Evolutionary conservation across 2,797 vertebrate species (phyloP), one percentile per base, ranked within the genome.

Genomic region (Orientallactaga sibirica): DNA sequence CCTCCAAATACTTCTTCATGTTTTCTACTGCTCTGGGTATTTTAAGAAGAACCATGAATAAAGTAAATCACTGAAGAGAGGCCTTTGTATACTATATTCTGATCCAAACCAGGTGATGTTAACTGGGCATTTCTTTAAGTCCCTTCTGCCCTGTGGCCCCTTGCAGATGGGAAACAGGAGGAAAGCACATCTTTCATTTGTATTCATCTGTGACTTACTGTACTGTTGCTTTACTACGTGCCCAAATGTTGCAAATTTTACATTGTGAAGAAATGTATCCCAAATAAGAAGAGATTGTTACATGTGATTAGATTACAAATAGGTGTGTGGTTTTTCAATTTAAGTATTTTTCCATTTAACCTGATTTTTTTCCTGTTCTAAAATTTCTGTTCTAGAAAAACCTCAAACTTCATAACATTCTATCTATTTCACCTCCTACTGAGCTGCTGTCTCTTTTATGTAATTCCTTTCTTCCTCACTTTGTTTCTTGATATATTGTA

Each of bases 281-380:
- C 64, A 66, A 64, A 58, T 52, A 29, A 77, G 73, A 27, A 86
- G 15, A 19, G 29, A 24, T 76, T 82, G 27, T 41, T 87, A 48
- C 19, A 90, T 89, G 70, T 62, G 4, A 43, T 86, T 84, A 80
- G 10, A 85, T 62, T 90, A 55, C 58, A 52, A 92, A 66, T 62
- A 62, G 3, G 1, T 33, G 81, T 73, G 8, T 48, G 33, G 33
- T 71, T 16, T 84, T 86, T 87, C 8, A 55, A 52, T 68, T 73
- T 75, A 33, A 68, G 10, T 52, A 68, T 66, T 84, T 61, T 92
- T 86, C 29, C 77, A 68, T 91, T 94, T 93, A 75, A 78, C 62
- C 85, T 75, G 6, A 55, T 55, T 92, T 62, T 18, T 83, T 61
- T 33, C 14, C 1, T 3, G 55, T 48, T 88, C 14, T 91, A 86